A percentile compares a stretch with the other conserved stretches of the same genome.
phyloP scores from a whole-genome alignment of 2,113 vertebrate species.

The Oostethus manadensis region DNA sequence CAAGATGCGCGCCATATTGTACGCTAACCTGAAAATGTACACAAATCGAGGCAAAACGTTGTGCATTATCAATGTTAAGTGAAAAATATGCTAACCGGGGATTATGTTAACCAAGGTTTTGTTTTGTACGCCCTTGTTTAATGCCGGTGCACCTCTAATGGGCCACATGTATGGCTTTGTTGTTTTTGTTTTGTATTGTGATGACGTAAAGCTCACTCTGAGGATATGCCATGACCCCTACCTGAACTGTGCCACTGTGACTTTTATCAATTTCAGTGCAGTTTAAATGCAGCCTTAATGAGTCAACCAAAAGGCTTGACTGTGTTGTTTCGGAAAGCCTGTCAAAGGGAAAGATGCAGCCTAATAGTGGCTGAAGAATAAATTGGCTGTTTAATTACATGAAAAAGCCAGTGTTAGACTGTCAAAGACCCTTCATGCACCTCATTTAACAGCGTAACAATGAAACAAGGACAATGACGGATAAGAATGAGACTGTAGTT shows the following conservation, averaged over 20 bases:
- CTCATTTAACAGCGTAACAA: slow-evolving; percentile 60
- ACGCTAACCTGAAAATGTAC: too few relatives aligned
- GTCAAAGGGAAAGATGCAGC: slow-evolving; percentile 24
- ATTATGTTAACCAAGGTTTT: too few relatives aligned
- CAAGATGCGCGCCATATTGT: too few relatives aligned
- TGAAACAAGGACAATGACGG: slow-evolving; percentile 55
- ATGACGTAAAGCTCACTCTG: too few relatives aligned
- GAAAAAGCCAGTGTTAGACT: slow-evolving; percentile 53
- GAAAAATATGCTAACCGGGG: too few relatives aligned
- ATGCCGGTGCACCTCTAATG: too few relatives aligned
- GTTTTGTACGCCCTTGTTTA: too few relatives aligned
- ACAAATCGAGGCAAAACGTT: too few relatives aligned
- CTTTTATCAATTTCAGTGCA: neutral
- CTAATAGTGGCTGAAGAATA: slow-evolving; percentile 40
- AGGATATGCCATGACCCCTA: neutral
- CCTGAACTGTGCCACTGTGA: neutral
- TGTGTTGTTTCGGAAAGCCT: slow-evolving; percentile 32
- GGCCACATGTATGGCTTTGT: too few relatives aligned
- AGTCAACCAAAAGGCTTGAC: slow-evolving; percentile 42
- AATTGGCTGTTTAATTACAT: slow-evolving; percentile 62
- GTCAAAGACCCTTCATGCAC: slow-evolving; percentile 59
- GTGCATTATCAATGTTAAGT: too few relatives aligned
- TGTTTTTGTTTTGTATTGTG: too few relatives aligned
- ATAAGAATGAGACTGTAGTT: slow-evolving; percentile 37
- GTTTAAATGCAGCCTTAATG: slow-evolving; percentile 21